Evolutionary conservation across 2,888 invertebrate genomes (phyloP).

Genomic region (Parascotia fuliginaria): DNA sequence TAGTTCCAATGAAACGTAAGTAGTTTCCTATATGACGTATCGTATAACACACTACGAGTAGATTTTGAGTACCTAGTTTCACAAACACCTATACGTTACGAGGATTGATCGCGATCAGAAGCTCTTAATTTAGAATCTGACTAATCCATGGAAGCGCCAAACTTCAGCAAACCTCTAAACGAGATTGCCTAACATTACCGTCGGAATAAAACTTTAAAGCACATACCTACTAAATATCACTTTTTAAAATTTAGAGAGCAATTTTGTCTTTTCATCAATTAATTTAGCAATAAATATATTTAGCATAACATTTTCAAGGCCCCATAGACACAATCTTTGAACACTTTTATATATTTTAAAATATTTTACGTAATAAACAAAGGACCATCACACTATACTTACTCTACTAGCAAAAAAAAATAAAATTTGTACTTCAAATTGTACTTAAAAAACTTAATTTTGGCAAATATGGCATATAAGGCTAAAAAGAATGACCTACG

Average conservation of each 20-base stretch:
- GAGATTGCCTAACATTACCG: background rate
- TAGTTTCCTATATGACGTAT: background rate
- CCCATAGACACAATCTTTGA: background rate
- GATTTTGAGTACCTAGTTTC: background rate
- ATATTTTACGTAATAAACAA: no score
- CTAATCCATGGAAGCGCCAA: slow-evolving; percentile 4
- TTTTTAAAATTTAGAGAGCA: slow-evolving; percentile 5
- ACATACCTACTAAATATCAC: background rate
- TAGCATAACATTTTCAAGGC: slow-evolving; percentile 4
- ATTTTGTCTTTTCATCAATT: background rate
- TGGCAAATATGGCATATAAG: no score
- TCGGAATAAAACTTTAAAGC: background rate
- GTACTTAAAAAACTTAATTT: no score
- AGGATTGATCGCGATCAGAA: slow-evolving; percentile 6
- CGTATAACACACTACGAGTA: background rate
- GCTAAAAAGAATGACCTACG: no score
- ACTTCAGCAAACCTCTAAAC: background rate
- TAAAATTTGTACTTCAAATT: no score
- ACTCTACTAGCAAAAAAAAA: no score
- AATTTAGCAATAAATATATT: background rate
- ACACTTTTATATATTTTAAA: background rate
- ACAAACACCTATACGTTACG: slow-evolving; percentile 6
- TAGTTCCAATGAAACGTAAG: background rate
- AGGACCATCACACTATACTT: no score
- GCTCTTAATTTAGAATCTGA: slow-evolving; percentile 9